These are phyloP conservation scores for Crotalus horridus DNA, from an alignment of 2,113 vertebrate species.

Conservation along the genomic window DNA sequence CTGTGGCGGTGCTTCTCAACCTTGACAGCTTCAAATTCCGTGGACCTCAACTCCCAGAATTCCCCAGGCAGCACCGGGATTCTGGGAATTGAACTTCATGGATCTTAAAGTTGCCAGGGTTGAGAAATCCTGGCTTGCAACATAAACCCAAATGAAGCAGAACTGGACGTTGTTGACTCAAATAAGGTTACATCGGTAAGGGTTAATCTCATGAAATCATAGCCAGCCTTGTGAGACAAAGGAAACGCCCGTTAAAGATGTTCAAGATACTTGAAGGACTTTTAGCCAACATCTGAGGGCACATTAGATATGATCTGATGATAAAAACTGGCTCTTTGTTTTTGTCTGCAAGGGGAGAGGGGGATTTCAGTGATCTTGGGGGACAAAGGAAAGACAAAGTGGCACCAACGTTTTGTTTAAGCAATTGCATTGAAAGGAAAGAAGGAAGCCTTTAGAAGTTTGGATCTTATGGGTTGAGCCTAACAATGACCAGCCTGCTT, in stretches of 20 bases:
- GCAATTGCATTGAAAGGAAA: not conserved
- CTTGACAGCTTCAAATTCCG: not conserved
- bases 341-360: not conserved
- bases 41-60: not conserved
- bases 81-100: not conserved
- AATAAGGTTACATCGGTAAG: not conserved
- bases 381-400: not conserved
- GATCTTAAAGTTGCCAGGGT: not conserved
- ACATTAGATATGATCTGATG: not conserved
- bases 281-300: not conserved
- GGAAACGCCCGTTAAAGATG: not conserved
- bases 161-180: not conserved
- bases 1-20: not conserved
- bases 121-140: not conserved
- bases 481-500: slow-evolving; percentile 36
- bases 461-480: slow-evolving; percentile 28
- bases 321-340: not conserved
- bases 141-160: not conserved
- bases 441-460: not conserved
- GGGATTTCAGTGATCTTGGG: not conserved
- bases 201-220: too few relatives aligned
- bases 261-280: not conserved
- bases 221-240: too few relatives aligned
- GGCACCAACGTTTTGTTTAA: not conserved
- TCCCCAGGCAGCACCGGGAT: not conserved